phyloP scores from a whole-genome alignment of 2,113 vertebrate species.

The Tachycineta bicolor region DNA sequence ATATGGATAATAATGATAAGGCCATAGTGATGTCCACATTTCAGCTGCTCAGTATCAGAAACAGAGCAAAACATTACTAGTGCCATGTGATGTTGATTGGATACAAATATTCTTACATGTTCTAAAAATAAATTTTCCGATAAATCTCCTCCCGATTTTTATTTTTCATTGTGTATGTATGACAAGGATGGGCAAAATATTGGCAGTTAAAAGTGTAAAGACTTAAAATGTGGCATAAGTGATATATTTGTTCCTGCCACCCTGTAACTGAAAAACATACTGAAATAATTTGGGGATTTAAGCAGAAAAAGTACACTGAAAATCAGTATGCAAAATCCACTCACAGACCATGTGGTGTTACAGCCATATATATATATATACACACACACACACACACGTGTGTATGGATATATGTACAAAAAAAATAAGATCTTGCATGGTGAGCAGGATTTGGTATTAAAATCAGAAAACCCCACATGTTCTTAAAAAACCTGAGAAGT shows the following conservation, averaged over 20 bases:
- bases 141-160: fast-evolving
- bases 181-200: background rate
- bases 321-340: background rate
- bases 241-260: background rate
- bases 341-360: background rate
- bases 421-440: background rate
- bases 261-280: background rate
- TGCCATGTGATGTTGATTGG: background rate
- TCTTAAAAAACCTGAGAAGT: background rate
- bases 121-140: background rate
- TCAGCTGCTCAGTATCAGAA: background rate
- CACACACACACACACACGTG: too few species aligned
- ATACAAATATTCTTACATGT: background rate
- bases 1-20: background rate
- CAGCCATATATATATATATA: background rate
- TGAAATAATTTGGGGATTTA: background rate
- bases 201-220: background rate
- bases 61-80: background rate
- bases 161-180: background rate
- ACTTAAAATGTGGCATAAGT: background rate
- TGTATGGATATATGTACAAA: background rate
- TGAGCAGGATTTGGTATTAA: background rate
- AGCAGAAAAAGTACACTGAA: background rate
- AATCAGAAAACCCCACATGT: background rate
- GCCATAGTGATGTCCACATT: background rate